Evolutionary conservation across 2,113 vertebrate genomes (phyloP).

Genomic region (Pristiophorus japonicus): DNA sequence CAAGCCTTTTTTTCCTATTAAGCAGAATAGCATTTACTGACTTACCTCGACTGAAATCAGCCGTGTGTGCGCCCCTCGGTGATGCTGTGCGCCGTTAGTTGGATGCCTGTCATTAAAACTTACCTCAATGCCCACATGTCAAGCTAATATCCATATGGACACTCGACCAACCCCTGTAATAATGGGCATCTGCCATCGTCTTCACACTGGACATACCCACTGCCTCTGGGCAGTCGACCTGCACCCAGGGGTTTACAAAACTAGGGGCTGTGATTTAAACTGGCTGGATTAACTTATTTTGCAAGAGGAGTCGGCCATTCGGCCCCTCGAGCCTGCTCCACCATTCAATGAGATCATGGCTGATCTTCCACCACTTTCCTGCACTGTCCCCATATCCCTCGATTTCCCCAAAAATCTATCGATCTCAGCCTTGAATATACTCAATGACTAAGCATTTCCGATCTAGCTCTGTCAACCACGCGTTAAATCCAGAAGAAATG

Average conservation of each 20-base stretch:
- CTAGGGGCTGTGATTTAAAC: neutral
- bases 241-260: neutral
- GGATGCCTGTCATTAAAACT: neutral
- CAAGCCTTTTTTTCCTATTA: neutral
- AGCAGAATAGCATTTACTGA: neutral
- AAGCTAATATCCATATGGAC: neutral
- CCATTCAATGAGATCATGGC: no score
- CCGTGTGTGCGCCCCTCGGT: no score
- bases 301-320: no score
- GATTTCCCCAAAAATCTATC: no score
- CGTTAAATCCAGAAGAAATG: neutral
- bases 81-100: neutral
- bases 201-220: neutral
- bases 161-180: neutral
- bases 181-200: neutral
- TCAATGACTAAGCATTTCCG: neutral
- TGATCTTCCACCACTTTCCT: no score
- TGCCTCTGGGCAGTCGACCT: neutral
- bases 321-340: no score
- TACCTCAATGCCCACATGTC: no score
- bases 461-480: neutral
- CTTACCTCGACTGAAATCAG: no score
- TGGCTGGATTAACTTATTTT: neutral
- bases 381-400: no score
- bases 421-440: no score